phyloP scores from a whole-genome alignment of 2,113 vertebrate genomes.

The Steatornis caripensis region DNA sequence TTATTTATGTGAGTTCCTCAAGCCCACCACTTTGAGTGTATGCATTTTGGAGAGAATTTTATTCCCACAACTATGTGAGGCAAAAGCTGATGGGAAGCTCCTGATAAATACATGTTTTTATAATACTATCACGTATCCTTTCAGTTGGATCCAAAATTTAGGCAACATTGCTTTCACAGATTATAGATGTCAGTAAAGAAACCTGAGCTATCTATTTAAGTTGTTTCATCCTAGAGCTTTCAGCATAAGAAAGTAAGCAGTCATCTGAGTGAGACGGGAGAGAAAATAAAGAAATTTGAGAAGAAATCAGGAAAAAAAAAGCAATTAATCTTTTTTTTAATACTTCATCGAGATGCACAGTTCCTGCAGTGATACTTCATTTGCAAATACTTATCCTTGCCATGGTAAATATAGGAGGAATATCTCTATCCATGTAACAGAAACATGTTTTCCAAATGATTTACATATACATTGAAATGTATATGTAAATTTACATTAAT shows the following conservation, averaged over 20 bases:
- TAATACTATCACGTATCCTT: neutral
- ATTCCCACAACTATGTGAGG: neutral
- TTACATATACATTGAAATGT: neutral
- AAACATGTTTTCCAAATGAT: neutral
- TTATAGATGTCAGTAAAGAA: neutral
- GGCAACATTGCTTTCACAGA: neutral
- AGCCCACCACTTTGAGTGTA: neutral
- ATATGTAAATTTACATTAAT: neutral
- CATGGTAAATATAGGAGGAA: neutral
- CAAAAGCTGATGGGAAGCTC: neutral
- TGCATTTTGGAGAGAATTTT: neutral
- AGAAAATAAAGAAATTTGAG: neutral
- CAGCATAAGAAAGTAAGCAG: neutral
- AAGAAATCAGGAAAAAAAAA: neutral
- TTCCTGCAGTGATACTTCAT: neutral
- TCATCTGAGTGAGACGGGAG: accelerated
- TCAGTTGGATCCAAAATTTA: neutral
- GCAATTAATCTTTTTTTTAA: neutral
- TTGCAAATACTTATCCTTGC: neutral
- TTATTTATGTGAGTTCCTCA: neutral
- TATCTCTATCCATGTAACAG: neutral
- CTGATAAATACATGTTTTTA: neutral
- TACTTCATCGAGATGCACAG: neutral
- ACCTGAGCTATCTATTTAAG: neutral
- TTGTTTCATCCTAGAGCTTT: neutral